These are phyloP conservation scores for Tribolium freemani DNA, from an alignment of 2,888 invertebrate species.

Conservation along the genomic window DNA sequence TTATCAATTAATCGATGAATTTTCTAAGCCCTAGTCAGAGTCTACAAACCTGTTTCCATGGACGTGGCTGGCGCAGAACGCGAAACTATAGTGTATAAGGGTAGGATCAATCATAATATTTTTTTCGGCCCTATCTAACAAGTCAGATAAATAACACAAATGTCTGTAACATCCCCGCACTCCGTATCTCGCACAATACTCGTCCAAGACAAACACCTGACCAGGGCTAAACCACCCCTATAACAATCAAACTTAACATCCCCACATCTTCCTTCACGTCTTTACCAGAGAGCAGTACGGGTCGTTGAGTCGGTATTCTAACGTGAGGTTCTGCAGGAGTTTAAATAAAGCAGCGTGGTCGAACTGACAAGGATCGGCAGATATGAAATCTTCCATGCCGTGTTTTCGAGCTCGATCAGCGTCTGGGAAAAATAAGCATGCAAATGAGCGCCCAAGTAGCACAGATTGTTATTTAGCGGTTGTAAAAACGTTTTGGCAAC, in stretches of 20 bases:
- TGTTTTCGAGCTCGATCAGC: conserved; percentile 97
- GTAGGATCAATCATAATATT: conserved; percentile 96
- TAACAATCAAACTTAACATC: conserved; percentile 47
- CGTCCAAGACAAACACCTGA: conserved; percentile 98
- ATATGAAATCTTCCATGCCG: conserved; percentile 99
- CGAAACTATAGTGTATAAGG: conserved; percentile 98
- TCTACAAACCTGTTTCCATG: conserved; percentile 94
- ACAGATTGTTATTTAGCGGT: no score
- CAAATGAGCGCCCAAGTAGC: no score
- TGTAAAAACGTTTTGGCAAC: no score
- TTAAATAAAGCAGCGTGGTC: conserved; percentile 96
- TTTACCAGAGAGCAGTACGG: conserved; percentile 97
- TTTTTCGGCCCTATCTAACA: conserved; percentile 95
- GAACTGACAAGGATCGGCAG: conserved; percentile 98
- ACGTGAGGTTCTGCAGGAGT: conserved; percentile 90
- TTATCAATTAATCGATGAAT: conserved; percentile 65
- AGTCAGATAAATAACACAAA: conserved; percentile 94
- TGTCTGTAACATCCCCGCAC: conserved; percentile 98
- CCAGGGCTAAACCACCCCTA: conserved; percentile 99
- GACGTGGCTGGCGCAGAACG: conserved; percentile 99
- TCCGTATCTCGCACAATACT: conserved; percentile 97
- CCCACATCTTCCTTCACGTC: conserved; percentile 34
- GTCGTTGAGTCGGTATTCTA: conserved; percentile 96
- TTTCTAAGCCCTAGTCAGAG: conserved; percentile 53
- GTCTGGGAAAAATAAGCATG: conserved; percentile 70